Conservation (phyloP, 1,140 invertebrate species). For the Musca domestica region DNA sequence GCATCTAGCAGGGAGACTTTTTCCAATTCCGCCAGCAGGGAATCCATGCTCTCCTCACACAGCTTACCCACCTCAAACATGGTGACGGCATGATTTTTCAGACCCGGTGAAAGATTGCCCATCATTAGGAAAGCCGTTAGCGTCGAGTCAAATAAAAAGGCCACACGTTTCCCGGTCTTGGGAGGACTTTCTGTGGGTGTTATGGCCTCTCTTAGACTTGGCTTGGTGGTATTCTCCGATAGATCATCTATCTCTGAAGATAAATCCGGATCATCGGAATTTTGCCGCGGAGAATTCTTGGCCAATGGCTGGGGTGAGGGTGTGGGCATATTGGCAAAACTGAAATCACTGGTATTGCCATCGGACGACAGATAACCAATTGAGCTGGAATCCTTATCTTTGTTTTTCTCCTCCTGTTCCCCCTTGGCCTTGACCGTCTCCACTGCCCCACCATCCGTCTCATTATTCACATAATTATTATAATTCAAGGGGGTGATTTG, state of each 20-base stretch:
- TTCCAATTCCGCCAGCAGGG: constrained; percentile 85
- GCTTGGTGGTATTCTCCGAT: constrained; percentile 38
- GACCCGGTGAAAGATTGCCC: constrained; percentile 90
- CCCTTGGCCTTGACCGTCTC: constrained; percentile 1
- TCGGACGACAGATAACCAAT: constrained; percentile 52
- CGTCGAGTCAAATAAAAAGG: constrained; percentile 92
- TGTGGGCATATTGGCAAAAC: constrained; percentile 43
- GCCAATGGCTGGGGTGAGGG: constrained; percentile 24
- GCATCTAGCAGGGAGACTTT: constrained; percentile 69
- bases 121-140: constrained; percentile 97
- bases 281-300: constrained; percentile 30
- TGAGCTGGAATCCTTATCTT: constrained; percentile 45
- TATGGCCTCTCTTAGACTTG: not conserved
- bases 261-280: constrained; percentile 45
- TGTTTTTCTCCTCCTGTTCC: constrained; percentile 25
- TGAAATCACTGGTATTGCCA: constrained; percentile 53
- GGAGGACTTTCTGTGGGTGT: constrained; percentile 13
- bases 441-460: constrained; percentile 31
- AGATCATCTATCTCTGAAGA: constrained; percentile 49
- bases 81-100: constrained; percentile 95
- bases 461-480: constrained; percentile 40
- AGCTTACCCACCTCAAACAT: constrained; percentile 97
- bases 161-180: constrained; percentile 71
- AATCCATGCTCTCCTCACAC: constrained; percentile 89
- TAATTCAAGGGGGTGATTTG: constrained; percentile 53